Base-by-base conservation (phyloP, 2,797 vertebrate genomes). In the Spea hammondii region DNA sequence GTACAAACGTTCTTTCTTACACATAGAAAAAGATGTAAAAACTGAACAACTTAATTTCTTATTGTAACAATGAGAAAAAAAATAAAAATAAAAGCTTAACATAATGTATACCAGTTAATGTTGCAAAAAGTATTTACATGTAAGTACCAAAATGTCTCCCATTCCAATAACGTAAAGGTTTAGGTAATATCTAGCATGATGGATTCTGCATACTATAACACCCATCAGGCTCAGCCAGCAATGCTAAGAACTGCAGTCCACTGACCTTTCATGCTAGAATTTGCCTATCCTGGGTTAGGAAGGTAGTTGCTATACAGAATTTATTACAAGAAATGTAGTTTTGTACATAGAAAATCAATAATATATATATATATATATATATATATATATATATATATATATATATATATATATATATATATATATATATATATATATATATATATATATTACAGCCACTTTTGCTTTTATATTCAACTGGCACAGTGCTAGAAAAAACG, bases 261-360 rank as follows among this genome's bases (percentile, higher is more conserved):
- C 59, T 17, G n/a, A 62, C n/a, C 5, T 62, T n/a, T 4, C 10
- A 62, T 17, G 59, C 9, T 9, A 17, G 59, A 62, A 17, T 59
- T 12, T 62, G 59, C 14, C 59, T 17, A 7, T 14, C 8, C 59
- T 17, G 4, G 5, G 59, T 62, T 17, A 14, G 95, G 96, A 97
- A 96, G 96, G 95, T 98, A 95, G 95, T 97, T 97, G 91, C 92
- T 94, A 95, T 95, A 97, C 91, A 93, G 77, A 85, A 84, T 86
- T 86, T 85, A 89, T 85, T 80, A 89, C 90, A 93, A 93, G 95
- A 91, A 87, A 79, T 72, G 88, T 90, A 86, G 87, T 85, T 86
- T 84, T 84, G 89, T 90, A 92, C 88, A 89, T 88, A 86, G 90
- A 88, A 91, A 89, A 83, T 9, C 45, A 48, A 70, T 47, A 13